A percentile compares a stretch with the other conserved stretches of the same genome.
phyloP scores from a whole-genome alignment of 1,140 invertebrate genomes.

The Drosophila guanche region DNA sequence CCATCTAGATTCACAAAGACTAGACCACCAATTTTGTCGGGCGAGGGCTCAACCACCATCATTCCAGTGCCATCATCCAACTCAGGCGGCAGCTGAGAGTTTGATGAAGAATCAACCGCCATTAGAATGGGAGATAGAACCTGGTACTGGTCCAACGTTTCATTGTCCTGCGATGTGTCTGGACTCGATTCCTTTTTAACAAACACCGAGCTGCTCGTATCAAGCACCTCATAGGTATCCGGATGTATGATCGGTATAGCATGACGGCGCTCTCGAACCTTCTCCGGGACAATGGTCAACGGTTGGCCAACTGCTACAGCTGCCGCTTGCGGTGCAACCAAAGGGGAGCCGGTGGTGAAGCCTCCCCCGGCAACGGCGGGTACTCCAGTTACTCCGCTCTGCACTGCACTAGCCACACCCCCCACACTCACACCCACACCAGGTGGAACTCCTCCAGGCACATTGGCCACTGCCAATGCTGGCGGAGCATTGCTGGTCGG shows the following conservation, averaged over 20 bases:
- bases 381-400: conserved; percentile 7
- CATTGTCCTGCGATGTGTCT: conserved; percentile 31
- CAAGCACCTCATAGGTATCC: conserved; percentile 67
- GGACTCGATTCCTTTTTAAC: conserved; percentile 51
- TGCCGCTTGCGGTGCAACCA: no score
- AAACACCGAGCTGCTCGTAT: conserved; percentile 62
- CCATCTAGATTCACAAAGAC: conserved; percentile 12
- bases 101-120: conserved; percentile 26
- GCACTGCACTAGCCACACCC: no score
- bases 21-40: conserved; percentile 12
- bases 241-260: conserved; percentile 80
- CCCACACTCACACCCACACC: neutral
- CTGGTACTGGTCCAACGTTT: conserved; percentile 36
- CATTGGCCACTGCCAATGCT: conserved; percentile 7
- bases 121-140: conserved; percentile 24
- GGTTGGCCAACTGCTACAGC: conserved; percentile 6
- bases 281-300: conserved; percentile 30
- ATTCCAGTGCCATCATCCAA: neutral
- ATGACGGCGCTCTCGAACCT: conserved; percentile 53
- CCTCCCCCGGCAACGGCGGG: conserved; percentile 22
- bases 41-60: conserved; percentile 50
- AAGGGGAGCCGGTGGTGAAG: conserved; percentile 20
- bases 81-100: conserved; percentile 11
- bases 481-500: conserved; percentile 24
- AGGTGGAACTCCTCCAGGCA: conserved; percentile 2